phyloP scores from a whole-genome alignment of 37 sponge, comb jelly and placozoan genomes.

The Geodia barretti region DNA sequence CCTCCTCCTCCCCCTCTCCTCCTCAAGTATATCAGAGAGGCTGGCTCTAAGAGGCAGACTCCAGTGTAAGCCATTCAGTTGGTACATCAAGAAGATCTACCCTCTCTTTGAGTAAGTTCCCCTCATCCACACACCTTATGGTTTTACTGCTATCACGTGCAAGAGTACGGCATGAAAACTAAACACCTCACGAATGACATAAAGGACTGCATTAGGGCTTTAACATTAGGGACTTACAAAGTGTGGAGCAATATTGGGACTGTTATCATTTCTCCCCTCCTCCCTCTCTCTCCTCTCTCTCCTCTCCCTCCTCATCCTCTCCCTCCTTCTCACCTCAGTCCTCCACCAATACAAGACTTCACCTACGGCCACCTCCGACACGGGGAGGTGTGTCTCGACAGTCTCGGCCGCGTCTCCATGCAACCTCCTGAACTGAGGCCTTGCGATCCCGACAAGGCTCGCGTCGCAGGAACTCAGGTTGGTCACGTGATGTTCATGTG shows the following conservation, averaged over 20 bases:
- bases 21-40: conserved; percentile 59
- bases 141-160: too few species aligned
- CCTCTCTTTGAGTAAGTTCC: conserved; percentile 74
- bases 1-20: neutral
- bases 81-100: conserved; percentile 86
- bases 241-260: too few species aligned
- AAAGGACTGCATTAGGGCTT: too few species aligned
- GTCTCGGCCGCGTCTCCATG: neutral
- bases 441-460: neutral
- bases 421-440: conserved; percentile 7
- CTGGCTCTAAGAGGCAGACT: conserved; percentile 55
- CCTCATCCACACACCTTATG: too few species aligned
- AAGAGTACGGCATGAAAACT: too few species aligned
- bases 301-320: too few species aligned
- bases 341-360: conserved; percentile 29
- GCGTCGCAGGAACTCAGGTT: neutral
- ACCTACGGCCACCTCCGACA: conserved; percentile 23
- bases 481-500: neutral
- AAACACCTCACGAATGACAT: too few species aligned
- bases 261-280: too few species aligned
- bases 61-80: conserved; percentile 86
- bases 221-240: too few species aligned
- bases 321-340: neutral
- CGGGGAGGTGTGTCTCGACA: conserved; percentile 22
- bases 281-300: too few species aligned